Conservation (phyloP, 2,113 vertebrate genomes). For the Microtus pennsylvanicus region DNA sequence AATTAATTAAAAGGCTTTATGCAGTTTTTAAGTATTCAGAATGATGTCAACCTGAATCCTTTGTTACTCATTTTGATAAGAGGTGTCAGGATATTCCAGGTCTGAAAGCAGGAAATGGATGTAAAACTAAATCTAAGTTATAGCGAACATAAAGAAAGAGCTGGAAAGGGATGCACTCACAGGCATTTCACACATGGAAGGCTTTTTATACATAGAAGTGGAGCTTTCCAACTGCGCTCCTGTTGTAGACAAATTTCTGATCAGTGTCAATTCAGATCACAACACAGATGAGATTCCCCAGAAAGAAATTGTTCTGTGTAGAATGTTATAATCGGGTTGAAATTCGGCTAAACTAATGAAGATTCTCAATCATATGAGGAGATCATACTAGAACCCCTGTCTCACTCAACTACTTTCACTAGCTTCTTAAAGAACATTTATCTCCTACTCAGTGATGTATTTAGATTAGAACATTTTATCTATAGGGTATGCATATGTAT, state of each 20-base stretch:
- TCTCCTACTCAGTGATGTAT: constrained; percentile 9
- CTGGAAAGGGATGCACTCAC: not conserved
- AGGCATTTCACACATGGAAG: not conserved
- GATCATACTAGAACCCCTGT: constrained; percentile 33
- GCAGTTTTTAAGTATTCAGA: constrained; percentile 41
- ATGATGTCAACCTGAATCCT: not conserved
- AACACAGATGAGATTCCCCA: constrained; percentile 7
- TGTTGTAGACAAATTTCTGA: not conserved
- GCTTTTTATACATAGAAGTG: not conserved
- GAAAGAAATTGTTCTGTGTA: constrained; percentile 69
- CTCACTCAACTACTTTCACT: constrained; percentile 60
- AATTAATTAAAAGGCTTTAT: constrained; percentile 44
- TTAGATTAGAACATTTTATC: constrained; percentile 65
- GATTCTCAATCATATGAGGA: constrained; percentile 67
- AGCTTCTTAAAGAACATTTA: constrained; percentile 72
- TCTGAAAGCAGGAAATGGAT: constrained; percentile 47
- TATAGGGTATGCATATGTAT: not conserved
- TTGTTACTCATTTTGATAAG: constrained; percentile 33
- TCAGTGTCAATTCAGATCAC: not conserved
- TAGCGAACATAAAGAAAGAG: constrained; percentile 49
- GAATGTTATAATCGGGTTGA: constrained; percentile 65
- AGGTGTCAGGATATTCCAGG: not conserved
- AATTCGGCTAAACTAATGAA: constrained; percentile 68
- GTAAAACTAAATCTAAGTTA: constrained; percentile 20
- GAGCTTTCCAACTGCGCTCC: not conserved